phyloP scores from a whole-genome alignment of 2,797 vertebrate genomes.

The Ctenochaetus hawaiiensis region DNA sequence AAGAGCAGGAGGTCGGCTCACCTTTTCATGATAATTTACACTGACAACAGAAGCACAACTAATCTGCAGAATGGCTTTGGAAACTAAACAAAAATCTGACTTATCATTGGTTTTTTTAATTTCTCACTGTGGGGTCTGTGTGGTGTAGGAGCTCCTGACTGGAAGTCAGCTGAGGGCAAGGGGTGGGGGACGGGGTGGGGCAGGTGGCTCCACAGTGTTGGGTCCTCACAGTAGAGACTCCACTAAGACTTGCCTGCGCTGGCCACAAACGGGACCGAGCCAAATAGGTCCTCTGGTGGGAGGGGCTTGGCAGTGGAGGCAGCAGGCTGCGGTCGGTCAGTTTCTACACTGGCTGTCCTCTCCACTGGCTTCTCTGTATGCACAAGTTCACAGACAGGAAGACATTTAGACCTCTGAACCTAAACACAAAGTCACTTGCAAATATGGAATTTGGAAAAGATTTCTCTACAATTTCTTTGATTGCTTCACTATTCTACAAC shows the following conservation, averaged over 20 bases:
- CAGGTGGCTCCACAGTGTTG: slow-evolving; percentile 75
- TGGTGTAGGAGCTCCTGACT: slow-evolving; percentile 28
- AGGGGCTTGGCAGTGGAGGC: slow-evolving; percentile 78
- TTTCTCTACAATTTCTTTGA: not conserved
- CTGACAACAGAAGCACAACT: slow-evolving; percentile 10
- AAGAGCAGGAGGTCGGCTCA: not conserved
- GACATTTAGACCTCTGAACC: slow-evolving; percentile 1
- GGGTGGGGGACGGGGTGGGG: slow-evolving; percentile 14
- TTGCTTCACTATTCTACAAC: no score
- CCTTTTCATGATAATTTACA: not conserved
- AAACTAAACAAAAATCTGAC: slow-evolving; percentile 28
- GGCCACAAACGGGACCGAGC: slow-evolving; percentile 95
- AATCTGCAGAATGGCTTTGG: not conserved
- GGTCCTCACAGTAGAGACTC: slow-evolving; percentile 78
- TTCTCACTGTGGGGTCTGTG: slow-evolving; percentile 32
- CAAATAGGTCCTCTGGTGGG: slow-evolving; percentile 93
- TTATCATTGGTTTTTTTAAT: slow-evolving; percentile 35
- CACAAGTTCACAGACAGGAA: not conserved
- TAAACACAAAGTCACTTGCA: not conserved
- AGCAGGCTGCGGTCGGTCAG: slow-evolving; percentile 45
- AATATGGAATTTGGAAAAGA: not conserved
- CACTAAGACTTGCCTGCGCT: slow-evolving; percentile 97
- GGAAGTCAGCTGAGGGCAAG: slow-evolving; percentile 26
- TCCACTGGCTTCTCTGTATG: slow-evolving; percentile 90
- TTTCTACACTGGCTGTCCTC: slow-evolving; percentile 86